Evolutionary conservation across 2,797 vertebrate genomes (phyloP).

Genomic region (Hoplostethus mediterraneus): DNA sequence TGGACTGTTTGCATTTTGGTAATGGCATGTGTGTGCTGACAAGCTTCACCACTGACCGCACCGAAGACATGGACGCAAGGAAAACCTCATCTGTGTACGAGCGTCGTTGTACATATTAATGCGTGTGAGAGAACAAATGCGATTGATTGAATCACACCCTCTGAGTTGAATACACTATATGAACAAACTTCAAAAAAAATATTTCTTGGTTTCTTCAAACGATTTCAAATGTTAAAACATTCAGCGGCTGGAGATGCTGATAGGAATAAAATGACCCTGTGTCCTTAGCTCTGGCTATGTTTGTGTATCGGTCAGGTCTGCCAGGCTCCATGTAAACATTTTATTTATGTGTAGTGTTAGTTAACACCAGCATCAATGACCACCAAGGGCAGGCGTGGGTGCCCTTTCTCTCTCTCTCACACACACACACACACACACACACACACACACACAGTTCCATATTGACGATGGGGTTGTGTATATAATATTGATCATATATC

Average conservation of each 20-base stretch:
- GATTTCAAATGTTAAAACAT: conserved; percentile 16
- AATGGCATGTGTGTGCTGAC: conserved; percentile 31
- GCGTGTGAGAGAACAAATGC: too few species aligned
- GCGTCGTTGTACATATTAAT: not conserved
- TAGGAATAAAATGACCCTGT: conserved; percentile 17
- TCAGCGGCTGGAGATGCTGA: conserved; percentile 17
- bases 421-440: conserved; percentile 14
- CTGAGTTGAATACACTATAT: conserved; percentile 11
- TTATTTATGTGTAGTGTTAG: conserved; percentile 53
- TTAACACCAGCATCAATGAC: conserved; percentile 56
- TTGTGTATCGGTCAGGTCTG: conserved; percentile 32
- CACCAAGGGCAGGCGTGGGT: conserved; percentile 50
- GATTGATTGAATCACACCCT: not conserved
- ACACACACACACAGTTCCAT: conserved; percentile 18
- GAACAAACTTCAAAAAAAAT: not conserved
- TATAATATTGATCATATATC: conserved; percentile 61
- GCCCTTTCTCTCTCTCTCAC: conserved; percentile 48
- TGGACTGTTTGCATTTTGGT: conserved; percentile 49
- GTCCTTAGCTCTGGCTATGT: conserved; percentile 57
- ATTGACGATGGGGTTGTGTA: conserved; percentile 35
- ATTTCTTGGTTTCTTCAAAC: conserved; percentile 7
- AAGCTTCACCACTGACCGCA: conserved; percentile 30
- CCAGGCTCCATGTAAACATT: conserved; percentile 57
- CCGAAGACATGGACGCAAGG: conserved; percentile 23
- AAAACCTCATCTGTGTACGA: not conserved